These are phyloP conservation scores for Plectropomus leopardus DNA, from an alignment of 2,113 vertebrate genomes.

Conservation along the genomic window DNA sequence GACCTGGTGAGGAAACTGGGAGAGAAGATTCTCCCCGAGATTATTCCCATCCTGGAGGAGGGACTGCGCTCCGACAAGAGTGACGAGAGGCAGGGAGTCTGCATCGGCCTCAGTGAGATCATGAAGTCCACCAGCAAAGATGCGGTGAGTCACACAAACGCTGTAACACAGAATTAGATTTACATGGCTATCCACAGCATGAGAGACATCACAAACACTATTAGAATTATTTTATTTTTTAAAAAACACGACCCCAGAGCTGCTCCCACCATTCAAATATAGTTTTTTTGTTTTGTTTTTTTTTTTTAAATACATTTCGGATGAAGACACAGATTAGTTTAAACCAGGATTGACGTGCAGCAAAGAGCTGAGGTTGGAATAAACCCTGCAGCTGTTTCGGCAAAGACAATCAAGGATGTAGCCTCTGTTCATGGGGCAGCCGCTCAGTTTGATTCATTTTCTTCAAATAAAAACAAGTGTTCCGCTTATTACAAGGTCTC, in stretches of 20 bases:
- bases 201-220: neutral
- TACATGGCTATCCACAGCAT: neutral
- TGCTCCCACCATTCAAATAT: neutral
- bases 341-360: neutral
- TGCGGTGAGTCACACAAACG: conserved; percentile 86
- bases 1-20: conserved; percentile 98
- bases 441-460: no score
- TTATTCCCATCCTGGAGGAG: conserved; percentile 98
- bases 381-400: no score
- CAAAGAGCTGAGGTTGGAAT: no score
- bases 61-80: conserved; percentile 95
- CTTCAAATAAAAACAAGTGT: no score
- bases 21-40: conserved; percentile 98
- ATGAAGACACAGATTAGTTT: neutral
- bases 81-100: conserved; percentile 97
- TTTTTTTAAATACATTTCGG: no score
- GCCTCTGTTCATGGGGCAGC: no score
- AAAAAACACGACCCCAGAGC: neutral
- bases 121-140: conserved; percentile 99
- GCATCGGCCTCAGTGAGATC: conserved; percentile 97
- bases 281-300: no score
- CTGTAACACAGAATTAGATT: neutral
- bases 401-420: no score
- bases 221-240: neutral
- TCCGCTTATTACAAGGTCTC: neutral